Evolutionary conservation across 1,140 invertebrate genomes (phyloP).

Genomic region (Macrocentrus cingulum): DNA sequence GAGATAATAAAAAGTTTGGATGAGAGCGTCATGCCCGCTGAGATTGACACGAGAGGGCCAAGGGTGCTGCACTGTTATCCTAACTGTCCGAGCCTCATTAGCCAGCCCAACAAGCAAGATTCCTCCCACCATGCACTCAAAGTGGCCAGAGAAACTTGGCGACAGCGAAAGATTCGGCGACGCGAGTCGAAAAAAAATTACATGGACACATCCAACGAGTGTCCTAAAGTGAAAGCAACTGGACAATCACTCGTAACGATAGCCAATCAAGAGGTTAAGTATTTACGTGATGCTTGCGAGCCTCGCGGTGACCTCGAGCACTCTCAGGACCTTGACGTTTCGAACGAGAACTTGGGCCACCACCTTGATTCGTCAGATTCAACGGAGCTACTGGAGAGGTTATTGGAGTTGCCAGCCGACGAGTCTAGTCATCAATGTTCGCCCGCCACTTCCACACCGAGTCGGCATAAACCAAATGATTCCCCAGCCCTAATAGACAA

Average conservation of each 20-base stretch:
- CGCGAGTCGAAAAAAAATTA: background rate
- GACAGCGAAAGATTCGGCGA: background rate
- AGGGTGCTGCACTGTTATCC: constrained; percentile 50
- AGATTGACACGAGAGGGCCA: constrained; percentile 47
- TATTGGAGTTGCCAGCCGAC: constrained; percentile 9
- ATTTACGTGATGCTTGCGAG: too few species aligned
- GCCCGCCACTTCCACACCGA: constrained; percentile 7
- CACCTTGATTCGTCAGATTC: background rate
- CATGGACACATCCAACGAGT: background rate
- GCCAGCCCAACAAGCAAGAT: background rate
- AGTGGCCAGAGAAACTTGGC: constrained; percentile 18
- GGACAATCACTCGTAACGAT: background rate
- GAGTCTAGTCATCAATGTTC: constrained; percentile 32
- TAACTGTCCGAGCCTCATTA: constrained; percentile 33
- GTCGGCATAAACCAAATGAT: background rate
- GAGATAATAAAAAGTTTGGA: constrained; percentile 35
- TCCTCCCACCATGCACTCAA: background rate
- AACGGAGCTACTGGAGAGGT: background rate
- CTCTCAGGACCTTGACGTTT: background rate
- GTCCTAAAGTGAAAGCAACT: background rate
- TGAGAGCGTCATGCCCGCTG: constrained; percentile 54
- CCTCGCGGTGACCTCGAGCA: too few species aligned
- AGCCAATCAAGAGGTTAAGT: too few species aligned
- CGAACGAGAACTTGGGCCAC: background rate
- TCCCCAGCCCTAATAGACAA: constrained; percentile 9